A percentile compares a stretch with the other conserved stretches of the same genome.
These are phyloP conservation scores for Julus scanicus DNA, from an alignment of 2,888 invertebrate genomes.

Conservation along the genomic window DNA sequence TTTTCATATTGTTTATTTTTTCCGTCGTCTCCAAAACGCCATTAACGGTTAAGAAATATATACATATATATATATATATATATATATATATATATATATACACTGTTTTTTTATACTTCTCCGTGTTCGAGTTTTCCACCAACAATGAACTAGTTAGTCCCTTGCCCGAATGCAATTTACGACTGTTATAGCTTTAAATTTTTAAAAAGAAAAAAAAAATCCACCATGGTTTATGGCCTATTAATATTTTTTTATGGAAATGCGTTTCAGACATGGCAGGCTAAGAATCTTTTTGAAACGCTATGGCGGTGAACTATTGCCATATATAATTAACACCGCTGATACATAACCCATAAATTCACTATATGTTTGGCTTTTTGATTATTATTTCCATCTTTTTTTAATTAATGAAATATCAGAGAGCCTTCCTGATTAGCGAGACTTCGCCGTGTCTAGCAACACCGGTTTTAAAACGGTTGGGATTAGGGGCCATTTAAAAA, in stretches of 20 bases:
- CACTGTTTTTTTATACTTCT: neutral
- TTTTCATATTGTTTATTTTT: conserved; percentile 33
- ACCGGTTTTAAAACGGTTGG: too few species aligned
- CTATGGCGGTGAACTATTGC: neutral
- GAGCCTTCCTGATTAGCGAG: neutral
- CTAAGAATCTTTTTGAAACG: neutral
- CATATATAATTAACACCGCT: neutral
- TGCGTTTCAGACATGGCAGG: conserved; percentile 7
- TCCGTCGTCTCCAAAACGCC: conserved; percentile 22
- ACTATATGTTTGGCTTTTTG: neutral
- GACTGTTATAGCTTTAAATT: conserved; percentile 33
- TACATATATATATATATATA: neutral
- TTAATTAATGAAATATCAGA: neutral
- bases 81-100: neutral
- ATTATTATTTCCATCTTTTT: neutral
- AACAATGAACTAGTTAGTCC: conserved; percentile 33
- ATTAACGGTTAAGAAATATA: neutral
- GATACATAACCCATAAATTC: neutral
- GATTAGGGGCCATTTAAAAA: too few species aligned
- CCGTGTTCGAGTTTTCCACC: conserved; percentile 7
- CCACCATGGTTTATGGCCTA: neutral
- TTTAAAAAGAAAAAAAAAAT: neutral
- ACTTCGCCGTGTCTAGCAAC: too few species aligned
- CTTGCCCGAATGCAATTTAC: conserved; percentile 6
- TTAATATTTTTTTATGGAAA: conserved; percentile 28